Base-by-base conservation (phyloP, 2,113 vertebrate genomes). In the Petroica traversi region DNA sequence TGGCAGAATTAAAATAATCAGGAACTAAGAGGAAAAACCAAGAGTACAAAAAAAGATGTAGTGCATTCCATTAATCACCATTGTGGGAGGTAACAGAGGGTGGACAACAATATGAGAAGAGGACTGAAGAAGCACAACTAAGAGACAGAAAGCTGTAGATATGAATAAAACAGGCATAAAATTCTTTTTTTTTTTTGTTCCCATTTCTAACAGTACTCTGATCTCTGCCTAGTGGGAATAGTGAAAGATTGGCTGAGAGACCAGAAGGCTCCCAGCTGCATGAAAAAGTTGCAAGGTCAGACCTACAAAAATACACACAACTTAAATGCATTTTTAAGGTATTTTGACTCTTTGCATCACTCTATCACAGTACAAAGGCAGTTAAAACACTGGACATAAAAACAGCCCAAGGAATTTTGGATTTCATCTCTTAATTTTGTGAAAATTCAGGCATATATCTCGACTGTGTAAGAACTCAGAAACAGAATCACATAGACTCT, bases 1-100 rank as follows among this genome's bases (percentile, higher is more conserved):
- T 96, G 55, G 87, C 66, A 93, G 92, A 97, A 97, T 97, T 97
- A 97, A 97, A 97, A 98, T 97, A 96, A 98, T 97, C 93, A 96
- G 76, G 40, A 97, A 93, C 91, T 96, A 97, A 98, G 81, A 97
- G 82, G 91, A 92, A 97, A 98, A 98, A 98, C 79, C 91, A 97
- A 97, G 86, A 95, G 93, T 97, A 97, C 93, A 45, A 93, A 90
- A 92, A 97, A 89, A 93, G 95, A 49, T n/a, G 59, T 86, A 90
- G 68, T 96, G 87, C 51, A 72, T 96, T 78, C 75, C 93, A 97
- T 96, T 98, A 96, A 97, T 96, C 96, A 95, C 95, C 83, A 90
- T 92, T 96, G 94, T 81, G 81, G 81, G 84, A 97, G 88, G 95
- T 92, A 96, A 96, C 71, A 93, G 91, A 97, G 95, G 81, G 82